phyloP scores from a whole-genome alignment of 2,797 vertebrate species.

The Cheirogaleus major region DNA sequence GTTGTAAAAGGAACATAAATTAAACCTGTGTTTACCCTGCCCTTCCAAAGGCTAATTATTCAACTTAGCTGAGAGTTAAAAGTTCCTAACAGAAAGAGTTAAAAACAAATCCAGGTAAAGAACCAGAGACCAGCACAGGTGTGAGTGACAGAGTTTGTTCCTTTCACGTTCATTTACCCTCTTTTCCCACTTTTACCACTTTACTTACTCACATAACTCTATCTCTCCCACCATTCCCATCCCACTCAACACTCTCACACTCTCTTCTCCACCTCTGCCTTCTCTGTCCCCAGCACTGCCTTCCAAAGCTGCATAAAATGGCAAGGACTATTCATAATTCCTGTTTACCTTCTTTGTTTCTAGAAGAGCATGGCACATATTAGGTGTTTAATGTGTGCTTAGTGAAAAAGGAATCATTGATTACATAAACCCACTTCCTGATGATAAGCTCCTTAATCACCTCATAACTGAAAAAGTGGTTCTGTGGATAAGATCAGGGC shows the following conservation, averaged over 20 bases:
- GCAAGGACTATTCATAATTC: background rate
- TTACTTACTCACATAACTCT: background rate
- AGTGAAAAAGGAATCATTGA: background rate
- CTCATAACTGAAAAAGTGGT: background rate
- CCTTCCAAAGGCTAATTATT: constrained; percentile 21
- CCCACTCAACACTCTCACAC: background rate
- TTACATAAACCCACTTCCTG: background rate
- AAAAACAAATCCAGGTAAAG: constrained; percentile 48
- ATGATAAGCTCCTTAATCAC: constrained; percentile 3
- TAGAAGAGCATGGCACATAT: background rate
- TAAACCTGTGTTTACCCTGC: constrained; percentile 24
- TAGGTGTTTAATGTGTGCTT: background rate
- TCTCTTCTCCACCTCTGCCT: background rate
- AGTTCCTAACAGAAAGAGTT: constrained; percentile 6
- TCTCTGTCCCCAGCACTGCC: background rate
- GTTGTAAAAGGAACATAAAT: constrained; percentile 51
- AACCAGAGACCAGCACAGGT: background rate
- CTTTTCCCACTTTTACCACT: background rate
- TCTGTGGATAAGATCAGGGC: background rate
- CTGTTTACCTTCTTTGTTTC: background rate
- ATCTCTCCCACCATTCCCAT: background rate
- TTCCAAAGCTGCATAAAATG: background rate
- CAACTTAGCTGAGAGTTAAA: background rate
- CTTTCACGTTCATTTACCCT: background rate
- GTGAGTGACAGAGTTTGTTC: background rate